A percentile compares a stretch with the other conserved stretches of the same genome.
These are phyloP conservation scores for Zoanthus sociatus DNA, from an alignment of 92 coral and sea anemone species.

Conservation along the genomic window DNA sequence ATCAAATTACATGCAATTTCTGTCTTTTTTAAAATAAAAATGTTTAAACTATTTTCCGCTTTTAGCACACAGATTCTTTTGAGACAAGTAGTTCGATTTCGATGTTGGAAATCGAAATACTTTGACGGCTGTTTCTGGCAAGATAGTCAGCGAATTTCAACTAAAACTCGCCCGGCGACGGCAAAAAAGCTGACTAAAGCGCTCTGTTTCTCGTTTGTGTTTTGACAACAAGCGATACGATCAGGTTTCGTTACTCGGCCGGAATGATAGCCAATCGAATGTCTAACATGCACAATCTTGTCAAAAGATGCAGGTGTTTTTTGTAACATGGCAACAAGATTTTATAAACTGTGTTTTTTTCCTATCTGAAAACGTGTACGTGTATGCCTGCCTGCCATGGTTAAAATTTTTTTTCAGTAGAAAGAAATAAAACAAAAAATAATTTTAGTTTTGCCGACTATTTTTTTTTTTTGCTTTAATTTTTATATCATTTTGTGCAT, in stretches of 20 bases:
- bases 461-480: too few species aligned
- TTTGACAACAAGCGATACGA: neutral
- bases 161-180: neutral
- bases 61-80: conserved; percentile 65
- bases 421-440: neutral
- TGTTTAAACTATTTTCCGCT: conserved; percentile 24
- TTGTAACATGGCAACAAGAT: neutral
- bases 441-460: neutral
- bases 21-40: conserved; percentile 25
- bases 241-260: neutral
- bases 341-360: neutral
- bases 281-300: neutral
- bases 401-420: neutral
- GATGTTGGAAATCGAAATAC: conserved; percentile 32
- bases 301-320: conserved; percentile 7
- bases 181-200: neutral
- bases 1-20: neutral
- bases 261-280: neutral
- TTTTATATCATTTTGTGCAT: too few species aligned
- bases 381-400: too few species aligned
- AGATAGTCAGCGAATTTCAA: neutral
- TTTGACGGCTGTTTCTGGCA: neutral
- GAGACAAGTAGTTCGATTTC: conserved; percentile 53
- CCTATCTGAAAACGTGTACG: neutral
- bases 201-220: neutral